Percentiles rank a stretch among this genome's conserved stretches.
Conservation (phyloP, 2,113 vertebrate genomes). For the Salvelinus sp. region DNA sequence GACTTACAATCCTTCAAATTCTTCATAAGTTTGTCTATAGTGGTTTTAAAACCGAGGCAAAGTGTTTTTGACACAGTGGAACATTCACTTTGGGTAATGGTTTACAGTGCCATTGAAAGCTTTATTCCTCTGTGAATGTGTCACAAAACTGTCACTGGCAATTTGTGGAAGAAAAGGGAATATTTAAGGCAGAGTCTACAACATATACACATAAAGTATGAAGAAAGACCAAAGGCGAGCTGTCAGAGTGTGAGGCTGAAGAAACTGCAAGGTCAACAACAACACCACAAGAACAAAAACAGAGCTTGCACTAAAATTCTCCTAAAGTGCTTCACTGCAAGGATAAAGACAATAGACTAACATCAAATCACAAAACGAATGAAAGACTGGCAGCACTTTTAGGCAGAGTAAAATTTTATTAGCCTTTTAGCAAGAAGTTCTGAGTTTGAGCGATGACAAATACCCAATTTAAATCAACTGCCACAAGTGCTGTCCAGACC, state of each 20-base stretch:
- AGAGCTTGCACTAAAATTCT: not conserved
- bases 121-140: slow-evolving; percentile 25
- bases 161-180: not conserved
- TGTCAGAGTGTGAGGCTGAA: slow-evolving; percentile 9
- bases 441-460: no score
- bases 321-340: not conserved
- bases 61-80: not conserved
- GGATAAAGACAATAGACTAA: not conserved
- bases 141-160: slow-evolving; percentile 38
- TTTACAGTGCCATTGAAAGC: slow-evolving; percentile 35
- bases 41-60: slow-evolving; percentile 8
- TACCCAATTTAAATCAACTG: no score
- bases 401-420: no score
- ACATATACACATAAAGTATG: slow-evolving; percentile 8
- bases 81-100: slow-evolving; percentile 27
- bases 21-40: slow-evolving; percentile 31
- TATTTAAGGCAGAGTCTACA: not conserved
- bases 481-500: no score
- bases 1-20: slow-evolving; percentile 13
- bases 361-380: not conserved
- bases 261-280: slow-evolving; percentile 7
- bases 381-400: not conserved
- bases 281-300: not conserved
- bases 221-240: slow-evolving; percentile 9
- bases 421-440: no score